Evolutionary conservation across 2,888 invertebrate species (phyloP).

Genomic region (Hyposoter didymator): DNA sequence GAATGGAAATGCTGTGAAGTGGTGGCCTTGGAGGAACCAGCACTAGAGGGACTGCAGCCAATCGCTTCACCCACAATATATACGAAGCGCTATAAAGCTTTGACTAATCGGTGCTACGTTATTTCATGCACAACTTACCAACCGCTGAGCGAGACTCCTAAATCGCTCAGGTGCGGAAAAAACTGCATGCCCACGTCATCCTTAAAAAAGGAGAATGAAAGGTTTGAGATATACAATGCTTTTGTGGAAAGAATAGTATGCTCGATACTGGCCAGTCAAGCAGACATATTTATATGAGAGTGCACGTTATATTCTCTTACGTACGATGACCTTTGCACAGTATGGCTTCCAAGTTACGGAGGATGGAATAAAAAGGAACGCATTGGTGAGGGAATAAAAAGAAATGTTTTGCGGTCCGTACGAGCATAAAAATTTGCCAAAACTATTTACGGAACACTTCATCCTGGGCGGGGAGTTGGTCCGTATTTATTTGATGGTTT

Average conservation of each 20-base stretch:
- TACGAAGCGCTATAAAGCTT: conserved; percentile 70
- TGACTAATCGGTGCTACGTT: conserved; percentile 75
- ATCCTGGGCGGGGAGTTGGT: conserved; percentile 47
- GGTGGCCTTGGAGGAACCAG: conserved; percentile 48
- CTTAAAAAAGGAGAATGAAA: conserved; percentile 48
- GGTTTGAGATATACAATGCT: conserved; percentile 51
- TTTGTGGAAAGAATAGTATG: conserved; percentile 64
- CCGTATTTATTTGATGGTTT: conserved; percentile 67
- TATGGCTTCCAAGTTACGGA: conserved; percentile 68
- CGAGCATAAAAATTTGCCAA: conserved; percentile 66
- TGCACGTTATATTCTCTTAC: conserved; percentile 35
- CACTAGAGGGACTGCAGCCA: conserved; percentile 63
- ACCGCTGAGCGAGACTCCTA: conserved; percentile 73
- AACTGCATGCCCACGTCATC: conserved; percentile 56
- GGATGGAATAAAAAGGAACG: conserved; percentile 26
- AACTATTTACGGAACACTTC: conserved; percentile 66
- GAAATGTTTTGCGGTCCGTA: conserved; percentile 23
- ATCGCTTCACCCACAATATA: conserved; percentile 60
- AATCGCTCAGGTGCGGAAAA: conserved; percentile 70
- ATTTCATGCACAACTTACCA: conserved; percentile 69
- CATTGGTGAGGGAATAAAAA: conserved; percentile 30
- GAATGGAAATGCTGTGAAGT: conserved; percentile 67
- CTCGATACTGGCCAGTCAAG: conserved; percentile 46
- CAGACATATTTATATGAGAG: conserved; percentile 12
- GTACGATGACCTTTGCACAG: conserved; percentile 64